Conservation (phyloP, 2,113 vertebrate species). For the Mastomys natalensis region DNA sequence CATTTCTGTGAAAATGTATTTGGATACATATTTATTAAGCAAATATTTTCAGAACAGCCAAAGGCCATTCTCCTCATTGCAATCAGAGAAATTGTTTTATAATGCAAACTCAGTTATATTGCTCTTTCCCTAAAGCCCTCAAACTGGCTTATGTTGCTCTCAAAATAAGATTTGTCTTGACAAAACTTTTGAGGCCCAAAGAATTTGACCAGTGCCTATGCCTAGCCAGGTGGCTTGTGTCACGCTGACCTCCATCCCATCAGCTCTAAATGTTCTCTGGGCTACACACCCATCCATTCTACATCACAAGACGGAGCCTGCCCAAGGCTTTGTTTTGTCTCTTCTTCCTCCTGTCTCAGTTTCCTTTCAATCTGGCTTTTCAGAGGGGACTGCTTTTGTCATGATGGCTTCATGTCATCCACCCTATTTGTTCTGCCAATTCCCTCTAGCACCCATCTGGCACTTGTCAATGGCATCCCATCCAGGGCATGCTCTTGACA, state of each 20-base stretch:
- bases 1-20: background rate
- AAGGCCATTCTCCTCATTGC: background rate
- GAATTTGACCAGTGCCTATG: background rate
- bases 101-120: slow-evolving; percentile 23
- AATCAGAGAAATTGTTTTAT: background rate
- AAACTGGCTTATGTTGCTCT: background rate
- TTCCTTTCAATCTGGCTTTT: background rate
- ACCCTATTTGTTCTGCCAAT: rapidly evolving
- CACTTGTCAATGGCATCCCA: background rate
- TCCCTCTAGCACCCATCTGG: background rate
- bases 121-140: background rate
- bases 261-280: background rate
- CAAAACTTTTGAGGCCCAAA: background rate
- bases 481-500: background rate
- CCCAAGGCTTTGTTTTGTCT: background rate
- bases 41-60: background rate
- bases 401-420: background rate
- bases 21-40: background rate
- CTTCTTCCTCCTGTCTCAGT: background rate
- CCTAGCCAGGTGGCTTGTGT: background rate
- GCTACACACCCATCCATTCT: background rate
- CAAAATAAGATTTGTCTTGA: slow-evolving; percentile 8
- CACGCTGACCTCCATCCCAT: background rate
- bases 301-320: background rate
- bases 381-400: background rate